Percentiles rank a stretch among this genome's conserved stretches.
These are phyloP conservation scores for Nannobrachium achirus DNA, from an alignment of 2,113 vertebrate species.

Conservation along the genomic window DNA sequence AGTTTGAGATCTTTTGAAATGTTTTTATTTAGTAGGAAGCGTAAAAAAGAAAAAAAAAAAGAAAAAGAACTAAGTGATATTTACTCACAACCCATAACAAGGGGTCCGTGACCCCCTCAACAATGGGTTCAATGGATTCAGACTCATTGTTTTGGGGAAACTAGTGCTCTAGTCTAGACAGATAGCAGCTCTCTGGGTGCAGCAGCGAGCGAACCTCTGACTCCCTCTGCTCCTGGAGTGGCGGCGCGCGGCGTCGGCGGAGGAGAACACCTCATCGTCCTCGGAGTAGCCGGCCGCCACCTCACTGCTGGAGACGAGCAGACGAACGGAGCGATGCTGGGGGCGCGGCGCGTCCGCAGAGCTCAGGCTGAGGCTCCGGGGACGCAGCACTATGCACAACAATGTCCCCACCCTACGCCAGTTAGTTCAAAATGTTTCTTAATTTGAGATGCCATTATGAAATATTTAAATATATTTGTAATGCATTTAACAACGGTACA, in stretches of 20 bases:
- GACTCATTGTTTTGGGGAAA: too few relatives aligned
- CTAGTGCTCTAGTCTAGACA: background rate
- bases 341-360: conserved; percentile 50
- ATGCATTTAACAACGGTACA: too few relatives aligned
- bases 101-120: conserved; percentile 54
- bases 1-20: too few relatives aligned
- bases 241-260: conserved; percentile 49
- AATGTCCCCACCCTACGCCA: too few relatives aligned
- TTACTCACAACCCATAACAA: too few relatives aligned
- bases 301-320: conserved; percentile 57
- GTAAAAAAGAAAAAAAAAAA: too few relatives aligned
- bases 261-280: conserved; percentile 66
- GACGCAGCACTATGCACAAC: conserved; percentile 53
- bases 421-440: too few relatives aligned
- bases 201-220: conserved; percentile 38
- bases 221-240: conserved; percentile 29
- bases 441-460: too few relatives aligned
- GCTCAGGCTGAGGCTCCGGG: conserved; percentile 79
- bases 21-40: too few relatives aligned
- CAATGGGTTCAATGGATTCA: too few relatives aligned
- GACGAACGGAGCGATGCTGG: conserved; percentile 50
- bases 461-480: too few relatives aligned
- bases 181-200: conserved; percentile 36
- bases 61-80: too few relatives aligned
- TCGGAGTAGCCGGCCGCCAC: conserved; percentile 74